phyloP scores from a whole-genome alignment of 1,140 invertebrate species.

The Panagrolaimus sp. region DNA sequence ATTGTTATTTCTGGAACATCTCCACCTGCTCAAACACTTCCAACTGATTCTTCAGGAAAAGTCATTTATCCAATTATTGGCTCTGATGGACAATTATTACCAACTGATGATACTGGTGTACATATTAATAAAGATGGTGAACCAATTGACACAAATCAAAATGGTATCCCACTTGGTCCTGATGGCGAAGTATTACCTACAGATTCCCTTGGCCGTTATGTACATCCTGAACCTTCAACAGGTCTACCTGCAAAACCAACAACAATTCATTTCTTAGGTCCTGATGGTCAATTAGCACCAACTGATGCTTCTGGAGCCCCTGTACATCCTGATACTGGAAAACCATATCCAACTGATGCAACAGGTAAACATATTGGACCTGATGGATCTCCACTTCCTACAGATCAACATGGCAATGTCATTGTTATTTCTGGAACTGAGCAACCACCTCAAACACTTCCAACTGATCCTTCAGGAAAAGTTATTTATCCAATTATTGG shows the following conservation, averaged over 20 bases:
- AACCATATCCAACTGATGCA: constrained; percentile 40
- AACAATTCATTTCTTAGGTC: not conserved
- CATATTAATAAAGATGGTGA: constrained; percentile 28
- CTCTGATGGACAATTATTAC: constrained; percentile 37
- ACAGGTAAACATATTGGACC: constrained; percentile 32
- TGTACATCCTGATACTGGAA: constrained; percentile 19
- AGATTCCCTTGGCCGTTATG: not conserved
- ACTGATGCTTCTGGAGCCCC: not conserved
- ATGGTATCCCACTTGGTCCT: constrained; percentile 16
- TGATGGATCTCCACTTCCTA: constrained; percentile 39
- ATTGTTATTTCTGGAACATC: not conserved
- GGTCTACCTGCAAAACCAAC: not conserved
- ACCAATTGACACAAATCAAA: constrained; percentile 8
- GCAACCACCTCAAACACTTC: not conserved
- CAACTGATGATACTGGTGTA: constrained; percentile 28
- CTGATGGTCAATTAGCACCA: not conserved
- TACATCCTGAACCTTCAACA: not conserved
- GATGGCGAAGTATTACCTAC: constrained; percentile 21
- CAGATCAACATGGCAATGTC: constrained; percentile 33
- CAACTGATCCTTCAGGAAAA: not conserved
- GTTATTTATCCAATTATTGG: not conserved
- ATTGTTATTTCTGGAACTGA: not conserved
- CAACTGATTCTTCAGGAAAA: constrained; percentile 25
- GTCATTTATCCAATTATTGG: constrained; percentile 31
- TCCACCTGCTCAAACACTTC: not conserved